These are phyloP conservation scores for Tolypeutes matacus DNA, from an alignment of 2,797 vertebrate genomes.

Conservation along the genomic window DNA sequence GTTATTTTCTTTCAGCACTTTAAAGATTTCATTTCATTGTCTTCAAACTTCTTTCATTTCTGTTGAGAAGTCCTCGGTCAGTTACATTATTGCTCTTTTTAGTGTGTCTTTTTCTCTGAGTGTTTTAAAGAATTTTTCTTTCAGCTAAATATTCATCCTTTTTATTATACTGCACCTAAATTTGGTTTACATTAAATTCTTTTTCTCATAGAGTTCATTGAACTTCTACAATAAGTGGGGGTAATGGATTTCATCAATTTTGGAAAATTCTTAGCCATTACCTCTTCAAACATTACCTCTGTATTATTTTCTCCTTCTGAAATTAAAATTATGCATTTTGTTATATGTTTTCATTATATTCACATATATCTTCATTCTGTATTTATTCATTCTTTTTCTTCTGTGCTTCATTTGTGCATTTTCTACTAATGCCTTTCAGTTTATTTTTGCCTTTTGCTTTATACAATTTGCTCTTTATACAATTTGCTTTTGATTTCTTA, in stretches of 20 bases:
- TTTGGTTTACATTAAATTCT: not conserved
- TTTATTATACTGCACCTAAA: not conserved
- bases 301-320: not conserved
- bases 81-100: not conserved
- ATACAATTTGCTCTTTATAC: not conserved
- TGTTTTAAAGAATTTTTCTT: too few species aligned
- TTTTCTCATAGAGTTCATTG: not conserved
- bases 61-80: not conserved
- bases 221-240: not conserved
- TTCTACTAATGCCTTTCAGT: not conserved
- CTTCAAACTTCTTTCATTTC: not conserved
- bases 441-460: not conserved
- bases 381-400: not conserved
- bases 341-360: not conserved
- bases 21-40: not conserved
- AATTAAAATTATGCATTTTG: not conserved
- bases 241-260: not conserved
- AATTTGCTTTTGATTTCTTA: not conserved
- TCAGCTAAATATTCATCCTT: not conserved
- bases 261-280: not conserved
- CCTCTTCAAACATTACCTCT: not conserved
- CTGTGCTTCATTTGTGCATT: not conserved
- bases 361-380: not conserved
- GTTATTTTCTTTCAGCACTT: not conserved
- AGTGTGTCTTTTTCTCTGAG: too few species aligned